These are phyloP conservation scores for Hyperopisus bebe DNA, from an alignment of 2,113 vertebrate genomes.

Conservation along the genomic window DNA sequence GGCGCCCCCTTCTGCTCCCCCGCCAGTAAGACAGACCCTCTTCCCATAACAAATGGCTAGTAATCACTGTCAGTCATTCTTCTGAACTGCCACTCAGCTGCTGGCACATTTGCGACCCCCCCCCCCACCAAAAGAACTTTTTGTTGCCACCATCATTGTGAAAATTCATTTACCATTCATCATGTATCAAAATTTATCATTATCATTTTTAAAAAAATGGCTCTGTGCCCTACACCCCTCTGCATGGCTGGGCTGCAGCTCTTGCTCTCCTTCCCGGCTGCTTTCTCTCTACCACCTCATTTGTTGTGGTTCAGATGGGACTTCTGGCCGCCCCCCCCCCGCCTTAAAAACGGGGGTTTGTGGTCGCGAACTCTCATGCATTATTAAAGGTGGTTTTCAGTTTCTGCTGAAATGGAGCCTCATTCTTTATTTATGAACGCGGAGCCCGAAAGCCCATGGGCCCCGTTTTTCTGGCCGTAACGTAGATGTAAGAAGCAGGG, in stretches of 20 bases:
- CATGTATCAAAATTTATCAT: neutral
- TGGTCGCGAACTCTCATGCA: constrained; percentile 11
- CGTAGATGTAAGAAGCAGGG: neutral
- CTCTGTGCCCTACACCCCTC: neutral
- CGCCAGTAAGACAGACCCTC: neutral
- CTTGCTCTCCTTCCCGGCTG: neutral
- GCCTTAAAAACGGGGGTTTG: neutral
- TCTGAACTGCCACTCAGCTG: neutral
- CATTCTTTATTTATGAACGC: constrained; percentile 13
- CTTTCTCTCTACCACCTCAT: constrained; percentile 1
- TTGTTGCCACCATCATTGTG: neutral
- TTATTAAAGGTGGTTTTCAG: constrained; percentile 15
- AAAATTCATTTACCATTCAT: neutral
- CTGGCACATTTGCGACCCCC: neutral
- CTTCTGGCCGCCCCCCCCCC: neutral
- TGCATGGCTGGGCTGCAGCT: neutral
- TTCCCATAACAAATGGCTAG: neutral
- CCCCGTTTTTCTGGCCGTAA: neutral
- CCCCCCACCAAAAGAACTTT: neutral
- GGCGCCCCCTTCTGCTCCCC: too few relatives aligned
- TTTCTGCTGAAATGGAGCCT: constrained; percentile 14
- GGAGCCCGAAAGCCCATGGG: neutral
- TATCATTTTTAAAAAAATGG: neutral
- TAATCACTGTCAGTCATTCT: neutral
- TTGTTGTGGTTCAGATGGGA: constrained; percentile 11